Base-by-base conservation (phyloP, 2,888 invertebrate genomes). In the Megaustenia siamemsis region DNA sequence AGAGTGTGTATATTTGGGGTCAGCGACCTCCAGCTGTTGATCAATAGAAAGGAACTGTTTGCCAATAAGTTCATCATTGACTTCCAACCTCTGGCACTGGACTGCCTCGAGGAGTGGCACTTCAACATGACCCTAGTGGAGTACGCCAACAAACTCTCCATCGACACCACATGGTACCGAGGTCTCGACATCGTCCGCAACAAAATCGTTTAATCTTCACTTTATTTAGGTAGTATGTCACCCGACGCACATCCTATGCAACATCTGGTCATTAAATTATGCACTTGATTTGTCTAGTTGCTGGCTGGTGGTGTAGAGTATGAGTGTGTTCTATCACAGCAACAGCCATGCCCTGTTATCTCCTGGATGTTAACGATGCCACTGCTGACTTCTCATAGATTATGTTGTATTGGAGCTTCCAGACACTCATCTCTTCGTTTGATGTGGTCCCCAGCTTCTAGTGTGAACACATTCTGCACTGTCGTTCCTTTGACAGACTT, bases 1-100 rank as follows among this genome's bases (percentile, higher is more conserved):
- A 89, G 89, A 10, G 89, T 93, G 32, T 93, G 93, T 79, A 88
- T 92, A 0, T 92, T 90, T 78, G 92, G 91, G 0, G 81, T 92
- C 3, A 78, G 86, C 2, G 92, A 92, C 76, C 87, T 90, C 35
- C 88, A 88, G 2, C 87, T 89, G 88, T 86, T 93, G 60, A 85
- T 86, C 12, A 83, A 85, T 18, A 86, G 91, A 4, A 86, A 84
- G 40, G 91, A 91, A 78, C 86, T 93, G 28, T 91, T 92, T 81
- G 91, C 90, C 15, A 93, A 93, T 86, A 93, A 93, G 84, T 91
- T 93, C 76, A 86, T 90, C 83, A 40, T 87, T 15, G 88, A 88
- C n/a, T 90, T 85, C 71, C 86, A 92, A 63, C 89, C 90, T 32
- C 78, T 90, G 21, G 88, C 88, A 0, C 85, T 89, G 24, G 89